phyloP scores from a whole-genome alignment of 1,140 invertebrate species.

The Coelopa frigida region DNA sequence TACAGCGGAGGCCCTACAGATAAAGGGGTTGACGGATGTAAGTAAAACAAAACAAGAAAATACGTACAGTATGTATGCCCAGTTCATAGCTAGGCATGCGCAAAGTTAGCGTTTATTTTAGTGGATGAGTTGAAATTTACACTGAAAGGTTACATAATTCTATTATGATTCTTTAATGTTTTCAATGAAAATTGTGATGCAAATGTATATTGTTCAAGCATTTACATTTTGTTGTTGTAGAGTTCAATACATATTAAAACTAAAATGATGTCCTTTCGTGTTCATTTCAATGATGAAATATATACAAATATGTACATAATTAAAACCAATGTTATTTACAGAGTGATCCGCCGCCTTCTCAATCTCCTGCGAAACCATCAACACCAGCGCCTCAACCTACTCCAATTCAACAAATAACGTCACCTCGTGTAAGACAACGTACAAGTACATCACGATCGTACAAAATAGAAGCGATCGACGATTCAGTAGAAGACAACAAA shows the following conservation, averaged over 20 bases:
- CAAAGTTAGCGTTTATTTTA: neutral
- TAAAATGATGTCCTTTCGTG: no score
- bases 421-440: constrained; percentile 26
- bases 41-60: constrained; percentile 21
- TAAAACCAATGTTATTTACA: constrained; percentile 15
- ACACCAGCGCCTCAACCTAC: constrained; percentile 19
- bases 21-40: constrained; percentile 66
- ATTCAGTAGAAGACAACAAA: constrained; percentile 34
- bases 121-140: no score
- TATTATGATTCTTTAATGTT: neutral
- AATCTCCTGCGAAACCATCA: constrained; percentile 17
- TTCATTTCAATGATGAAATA: no score
- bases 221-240: no score
- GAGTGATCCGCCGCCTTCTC: constrained; percentile 33
- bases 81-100: neutral
- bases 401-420: constrained; percentile 23
- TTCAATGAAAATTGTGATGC: no score
- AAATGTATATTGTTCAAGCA: no score
- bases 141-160: no score
- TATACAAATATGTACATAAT: no score
- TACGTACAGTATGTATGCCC: neutral
- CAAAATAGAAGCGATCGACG: constrained; percentile 43
- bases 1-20: constrained; percentile 75
- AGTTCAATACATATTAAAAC: no score
- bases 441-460: constrained; percentile 18